These are phyloP conservation scores for Macrobrachium rosenbergii DNA, from an alignment of 1,140 invertebrate species.

Conservation along the genomic window DNA sequence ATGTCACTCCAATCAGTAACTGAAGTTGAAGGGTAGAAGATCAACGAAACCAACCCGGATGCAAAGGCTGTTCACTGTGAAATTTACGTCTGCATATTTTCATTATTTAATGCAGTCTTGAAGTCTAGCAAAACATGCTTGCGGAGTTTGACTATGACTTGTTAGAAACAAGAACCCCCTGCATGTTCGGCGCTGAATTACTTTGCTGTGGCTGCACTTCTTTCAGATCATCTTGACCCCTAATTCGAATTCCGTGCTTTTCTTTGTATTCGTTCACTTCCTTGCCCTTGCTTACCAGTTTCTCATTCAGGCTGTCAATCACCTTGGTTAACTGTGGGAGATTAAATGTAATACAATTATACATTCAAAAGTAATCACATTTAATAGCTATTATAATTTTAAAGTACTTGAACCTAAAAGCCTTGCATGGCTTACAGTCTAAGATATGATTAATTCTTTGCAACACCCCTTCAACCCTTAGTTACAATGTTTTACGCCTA, in stretches of 20 bases:
- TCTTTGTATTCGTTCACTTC: slow-evolving; percentile 96
- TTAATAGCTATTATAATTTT: background rate
- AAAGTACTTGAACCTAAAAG: background rate
- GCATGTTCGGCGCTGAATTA: slow-evolving; percentile 32
- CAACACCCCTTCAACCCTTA: too few species aligned
- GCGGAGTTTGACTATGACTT: slow-evolving; percentile 43
- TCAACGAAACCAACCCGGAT: too few species aligned
- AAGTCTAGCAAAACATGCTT: background rate
- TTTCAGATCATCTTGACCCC: slow-evolving; percentile 70
- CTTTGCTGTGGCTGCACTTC: slow-evolving; percentile 31
- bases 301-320: slow-evolving; percentile 82
- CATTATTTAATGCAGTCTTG: too few species aligned
- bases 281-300: slow-evolving; percentile 86
- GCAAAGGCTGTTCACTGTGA: too few species aligned
- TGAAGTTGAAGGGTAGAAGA: too few species aligned
- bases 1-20: too few species aligned
- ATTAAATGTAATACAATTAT: background rate
- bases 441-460: too few species aligned
- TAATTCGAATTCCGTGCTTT: slow-evolving; percentile 84
- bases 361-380: too few species aligned
- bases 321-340: slow-evolving; percentile 80
- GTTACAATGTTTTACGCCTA: too few species aligned
- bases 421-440: too few species aligned
- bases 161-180: slow-evolving; percentile 42
- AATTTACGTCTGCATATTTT: too few species aligned